These are phyloP conservation scores for Amphibalanus amphitrite DNA, from an alignment of 1,140 invertebrate species.

Conservation along the genomic window DNA sequence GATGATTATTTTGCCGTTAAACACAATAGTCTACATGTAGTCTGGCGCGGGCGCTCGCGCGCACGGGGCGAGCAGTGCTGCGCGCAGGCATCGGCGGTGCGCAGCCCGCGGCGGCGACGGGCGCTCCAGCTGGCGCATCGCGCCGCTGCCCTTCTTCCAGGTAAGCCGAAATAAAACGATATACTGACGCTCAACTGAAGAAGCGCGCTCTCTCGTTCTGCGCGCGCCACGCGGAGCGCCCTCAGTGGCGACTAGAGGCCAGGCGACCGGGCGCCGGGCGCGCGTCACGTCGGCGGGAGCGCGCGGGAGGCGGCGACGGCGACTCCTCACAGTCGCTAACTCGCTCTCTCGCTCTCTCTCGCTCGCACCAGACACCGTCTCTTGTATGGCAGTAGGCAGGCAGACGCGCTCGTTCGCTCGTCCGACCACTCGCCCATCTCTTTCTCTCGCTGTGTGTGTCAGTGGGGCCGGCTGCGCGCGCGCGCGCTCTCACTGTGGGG, in stretches of 20 bases:
- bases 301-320: too few species aligned
- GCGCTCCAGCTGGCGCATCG: too few species aligned
- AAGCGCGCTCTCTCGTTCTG: background rate
- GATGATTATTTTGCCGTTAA: slow-evolving; percentile 2
- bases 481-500: background rate
- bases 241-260: background rate
- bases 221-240: too few species aligned
- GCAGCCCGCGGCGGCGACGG: background rate
- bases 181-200: background rate
- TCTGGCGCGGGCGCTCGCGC: too few species aligned
- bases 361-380: background rate
- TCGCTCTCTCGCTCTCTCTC: background rate
- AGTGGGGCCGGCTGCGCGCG: too few species aligned
- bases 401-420: too few species aligned
- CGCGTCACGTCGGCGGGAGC: background rate
- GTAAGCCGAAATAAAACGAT: background rate
- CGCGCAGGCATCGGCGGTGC: too few species aligned
- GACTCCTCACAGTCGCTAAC: background rate
- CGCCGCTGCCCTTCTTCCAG: background rate
- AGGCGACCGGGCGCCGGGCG: too few species aligned
- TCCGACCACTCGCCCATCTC: too few species aligned
- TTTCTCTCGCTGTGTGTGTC: too few species aligned
- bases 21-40: background rate
- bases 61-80: too few species aligned
- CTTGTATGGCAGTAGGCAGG: slow-evolving; percentile 1